phyloP scores from a whole-genome alignment of 2,888 invertebrate species.

The Synergus japonicus region DNA sequence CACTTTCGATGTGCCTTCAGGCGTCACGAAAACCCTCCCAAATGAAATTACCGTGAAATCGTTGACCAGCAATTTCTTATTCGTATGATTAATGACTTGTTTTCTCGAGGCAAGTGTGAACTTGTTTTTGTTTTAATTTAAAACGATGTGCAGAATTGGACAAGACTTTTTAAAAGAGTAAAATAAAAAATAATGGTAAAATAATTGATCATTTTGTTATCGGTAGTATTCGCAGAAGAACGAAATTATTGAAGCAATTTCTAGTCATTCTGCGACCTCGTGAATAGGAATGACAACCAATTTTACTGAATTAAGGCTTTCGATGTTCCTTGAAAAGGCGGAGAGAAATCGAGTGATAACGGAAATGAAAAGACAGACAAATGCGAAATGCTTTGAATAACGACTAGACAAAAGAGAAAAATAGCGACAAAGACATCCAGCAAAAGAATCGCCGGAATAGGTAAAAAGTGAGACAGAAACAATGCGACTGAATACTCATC shows the following conservation, averaged over 20 bases:
- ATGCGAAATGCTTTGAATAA: conserved; percentile 28
- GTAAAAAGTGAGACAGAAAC: conserved; percentile 25
- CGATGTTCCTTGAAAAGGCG: conserved; percentile 29
- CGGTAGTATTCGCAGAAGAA: background rate
- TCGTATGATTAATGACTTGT: conserved; percentile 5
- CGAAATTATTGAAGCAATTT: background rate
- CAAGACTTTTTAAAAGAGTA: no score
- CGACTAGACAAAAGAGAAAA: background rate
- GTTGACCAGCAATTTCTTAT: conserved; percentile 1
- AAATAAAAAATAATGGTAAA: background rate
- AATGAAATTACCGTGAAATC: conserved; percentile 39
- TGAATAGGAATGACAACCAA: conserved; percentile 5
- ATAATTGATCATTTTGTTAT: background rate
- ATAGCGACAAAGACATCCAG: background rate
- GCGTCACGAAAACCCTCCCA: conserved; percentile 34
- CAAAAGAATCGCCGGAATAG: conserved; percentile 25
- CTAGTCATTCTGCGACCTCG: background rate
- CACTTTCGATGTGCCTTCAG: conserved; percentile 35
- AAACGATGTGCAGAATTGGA: background rate
- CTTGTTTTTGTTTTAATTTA: background rate
- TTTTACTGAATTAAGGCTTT: conserved; percentile 22
- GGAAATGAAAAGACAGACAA: conserved; percentile 38
- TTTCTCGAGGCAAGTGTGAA: background rate
- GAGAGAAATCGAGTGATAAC: conserved; percentile 26
- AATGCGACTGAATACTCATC: conserved; percentile 50